These are phyloP conservation scores for Papilio protenor DNA, from an alignment of 2,888 invertebrate species.

Conservation along the genomic window DNA sequence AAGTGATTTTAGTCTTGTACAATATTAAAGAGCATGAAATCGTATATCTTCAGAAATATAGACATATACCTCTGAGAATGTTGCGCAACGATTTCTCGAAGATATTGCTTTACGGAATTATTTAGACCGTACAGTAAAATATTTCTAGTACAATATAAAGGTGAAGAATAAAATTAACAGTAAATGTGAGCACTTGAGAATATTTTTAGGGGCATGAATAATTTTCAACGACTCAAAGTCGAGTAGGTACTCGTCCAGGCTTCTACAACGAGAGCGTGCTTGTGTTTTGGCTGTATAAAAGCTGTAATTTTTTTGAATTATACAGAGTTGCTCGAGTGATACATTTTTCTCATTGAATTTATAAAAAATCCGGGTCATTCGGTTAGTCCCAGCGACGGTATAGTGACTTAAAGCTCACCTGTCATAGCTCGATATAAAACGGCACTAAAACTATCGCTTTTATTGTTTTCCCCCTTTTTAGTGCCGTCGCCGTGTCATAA, in stretches of 20 bases:
- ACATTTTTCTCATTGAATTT: constrained; percentile 42
- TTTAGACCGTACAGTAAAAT: constrained; percentile 13
- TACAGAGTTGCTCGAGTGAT: constrained; percentile 39
- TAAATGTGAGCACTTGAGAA: constrained; percentile 31
- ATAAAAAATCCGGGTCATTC: constrained; percentile 34
- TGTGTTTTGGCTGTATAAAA: constrained; percentile 40
- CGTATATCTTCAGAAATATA: not conserved
- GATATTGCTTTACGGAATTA: not conserved
- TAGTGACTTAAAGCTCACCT: constrained; percentile 60
- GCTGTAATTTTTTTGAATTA: constrained; percentile 42
- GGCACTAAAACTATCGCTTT: constrained; percentile 71
- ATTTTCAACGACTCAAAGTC: constrained; percentile 40
- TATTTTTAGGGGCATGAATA: constrained; percentile 42
- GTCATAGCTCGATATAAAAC: constrained; percentile 65
- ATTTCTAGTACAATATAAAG: constrained; percentile 15
- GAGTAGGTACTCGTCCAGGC: constrained; percentile 32
- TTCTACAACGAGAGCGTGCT: constrained; percentile 30
- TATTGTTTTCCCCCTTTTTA: constrained; percentile 71
- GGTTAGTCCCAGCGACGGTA: constrained; percentile 17
- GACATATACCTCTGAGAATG: not conserved
- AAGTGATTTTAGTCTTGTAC: too few species aligned
- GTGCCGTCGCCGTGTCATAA: constrained; percentile 60
- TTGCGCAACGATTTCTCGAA: constrained; percentile 9
- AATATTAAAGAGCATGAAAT: not conserved
- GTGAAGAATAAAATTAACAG: constrained; percentile 36